Evolutionary conservation across 2,113 vertebrate species (phyloP).

Genomic region (Corythornis madagascariensis): DNA sequence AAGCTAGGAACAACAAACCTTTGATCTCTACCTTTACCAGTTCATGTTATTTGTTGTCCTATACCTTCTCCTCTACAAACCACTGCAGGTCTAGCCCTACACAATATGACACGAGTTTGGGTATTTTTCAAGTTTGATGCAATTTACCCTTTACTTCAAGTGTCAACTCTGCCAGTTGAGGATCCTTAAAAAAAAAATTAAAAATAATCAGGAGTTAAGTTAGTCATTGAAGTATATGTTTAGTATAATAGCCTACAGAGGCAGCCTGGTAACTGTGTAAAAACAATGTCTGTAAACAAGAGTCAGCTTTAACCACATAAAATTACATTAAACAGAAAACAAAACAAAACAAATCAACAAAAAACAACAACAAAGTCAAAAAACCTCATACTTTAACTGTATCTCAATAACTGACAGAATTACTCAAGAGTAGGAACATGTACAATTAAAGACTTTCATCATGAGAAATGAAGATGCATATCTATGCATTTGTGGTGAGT

Average conservation of each 20-base stretch:
- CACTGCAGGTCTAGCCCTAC: not conserved
- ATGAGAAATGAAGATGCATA: not conserved
- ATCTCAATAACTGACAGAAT: not conserved
- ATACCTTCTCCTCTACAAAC: too few relatives aligned
- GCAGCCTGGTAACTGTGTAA: not conserved
- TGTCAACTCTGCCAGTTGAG: not conserved
- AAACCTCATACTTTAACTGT: not conserved
- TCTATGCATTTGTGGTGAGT: not conserved
- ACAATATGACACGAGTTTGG: too few relatives aligned
- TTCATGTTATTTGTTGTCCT: too few relatives aligned
- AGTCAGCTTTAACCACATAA: not conserved
- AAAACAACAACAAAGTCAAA: not conserved
- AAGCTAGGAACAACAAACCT: too few relatives aligned
- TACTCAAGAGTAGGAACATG: not conserved
- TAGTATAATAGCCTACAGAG: not conserved
- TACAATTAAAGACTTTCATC: not conserved
- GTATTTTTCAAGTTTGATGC: too few relatives aligned
- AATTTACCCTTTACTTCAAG: not conserved
- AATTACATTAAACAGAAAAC: not conserved
- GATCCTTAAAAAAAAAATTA: not conserved
- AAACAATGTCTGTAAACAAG: slow-evolving; percentile 11
- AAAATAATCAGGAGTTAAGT: not conserved
- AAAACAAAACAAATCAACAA: not conserved
- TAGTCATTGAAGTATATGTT: not conserved
- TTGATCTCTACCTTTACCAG: too few relatives aligned